phyloP scores from a whole-genome alignment of 2,888 invertebrate species.

The Nebria brevicollis region DNA sequence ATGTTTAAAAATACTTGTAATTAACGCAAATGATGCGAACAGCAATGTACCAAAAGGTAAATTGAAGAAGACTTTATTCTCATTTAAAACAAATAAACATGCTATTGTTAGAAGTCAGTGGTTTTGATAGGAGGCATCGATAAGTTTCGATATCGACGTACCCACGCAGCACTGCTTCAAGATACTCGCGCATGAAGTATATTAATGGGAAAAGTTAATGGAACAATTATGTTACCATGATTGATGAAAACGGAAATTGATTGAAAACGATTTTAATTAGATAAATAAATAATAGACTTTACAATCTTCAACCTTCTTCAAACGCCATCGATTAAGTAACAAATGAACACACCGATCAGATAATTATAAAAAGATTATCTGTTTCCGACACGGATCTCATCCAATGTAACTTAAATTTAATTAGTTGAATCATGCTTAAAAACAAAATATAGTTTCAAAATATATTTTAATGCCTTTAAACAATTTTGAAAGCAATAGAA shows the following conservation, averaged over 20 bases:
- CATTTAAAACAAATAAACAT: background rate
- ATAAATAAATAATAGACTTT: constrained; percentile 26
- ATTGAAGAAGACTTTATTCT: background rate
- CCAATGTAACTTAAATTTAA: background rate
- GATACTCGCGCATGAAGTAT: constrained; percentile 11
- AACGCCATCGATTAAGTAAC: background rate
- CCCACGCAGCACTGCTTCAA: constrained; percentile 5
- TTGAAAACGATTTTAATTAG: constrained; percentile 21
- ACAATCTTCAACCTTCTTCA: constrained; percentile 6
- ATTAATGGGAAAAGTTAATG: constrained; percentile 22
- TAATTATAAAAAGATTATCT: constrained; percentile 15
- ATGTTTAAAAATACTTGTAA: no score
- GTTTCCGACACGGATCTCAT: background rate
- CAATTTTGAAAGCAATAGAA: no score
- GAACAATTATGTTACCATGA: constrained; percentile 24
- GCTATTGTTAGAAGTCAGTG: background rate
- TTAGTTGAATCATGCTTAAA: background rate
- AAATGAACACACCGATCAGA: background rate
- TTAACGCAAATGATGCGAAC: no score
- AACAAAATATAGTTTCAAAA: no score
- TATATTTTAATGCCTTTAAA: no score
- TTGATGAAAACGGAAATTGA: constrained; percentile 23
- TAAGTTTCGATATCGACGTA: background rate
- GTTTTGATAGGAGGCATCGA: constrained; percentile 11
- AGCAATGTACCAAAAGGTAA: background rate